Base-by-base conservation (phyloP, 2,888 invertebrate species). In the Notocelia uddmanniana region DNA sequence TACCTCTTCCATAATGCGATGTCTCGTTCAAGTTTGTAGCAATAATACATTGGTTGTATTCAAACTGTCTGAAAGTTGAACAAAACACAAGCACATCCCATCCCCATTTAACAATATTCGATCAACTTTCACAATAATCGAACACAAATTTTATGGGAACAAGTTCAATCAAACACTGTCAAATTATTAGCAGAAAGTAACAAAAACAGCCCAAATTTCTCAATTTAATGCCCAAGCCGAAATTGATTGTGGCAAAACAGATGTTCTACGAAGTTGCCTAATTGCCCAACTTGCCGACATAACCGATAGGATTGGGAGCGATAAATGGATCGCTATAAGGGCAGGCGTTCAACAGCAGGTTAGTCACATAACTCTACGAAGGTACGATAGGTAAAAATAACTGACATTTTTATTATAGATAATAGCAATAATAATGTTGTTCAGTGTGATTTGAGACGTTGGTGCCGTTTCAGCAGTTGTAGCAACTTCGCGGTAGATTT, bases 161-260 rank as follows among this genome's bases (percentile, higher is more conserved):
- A 50, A 70, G 58, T 41, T 50, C 52, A 41, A 71, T 59, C 41
- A 52, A 59, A 59, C 52, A 45, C 21, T 71, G 70, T 71, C 59
- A 58, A 64, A 66, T 59, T 41, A 71, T 59, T 54, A 50, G 58
- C 37, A 64, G 18, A 57, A 70, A 54, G 59, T 54, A 59, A 59
- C 58, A 66, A 71, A 64, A 71, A 66, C 70, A 59, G 31, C 55
- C 62, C 52, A n/a, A 52, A 69, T 68, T 31, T 60, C 68, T 69
- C 70, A 66, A 50, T 66, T 70, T 52, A 66, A 64, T 59, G 41
- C 66, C 45, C 31, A 60, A 67, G 54, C 71, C 60, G 67, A 50
- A 72, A 72, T 72, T 72, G 71, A 72, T 72, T 72, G 71, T 48
- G 60, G 67, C 60, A 67, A 67, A 71, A 67, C 71, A 72, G 58